These are phyloP conservation scores for Botia almorhae DNA, from an alignment of 2,797 vertebrate species.

Conservation along the genomic window DNA sequence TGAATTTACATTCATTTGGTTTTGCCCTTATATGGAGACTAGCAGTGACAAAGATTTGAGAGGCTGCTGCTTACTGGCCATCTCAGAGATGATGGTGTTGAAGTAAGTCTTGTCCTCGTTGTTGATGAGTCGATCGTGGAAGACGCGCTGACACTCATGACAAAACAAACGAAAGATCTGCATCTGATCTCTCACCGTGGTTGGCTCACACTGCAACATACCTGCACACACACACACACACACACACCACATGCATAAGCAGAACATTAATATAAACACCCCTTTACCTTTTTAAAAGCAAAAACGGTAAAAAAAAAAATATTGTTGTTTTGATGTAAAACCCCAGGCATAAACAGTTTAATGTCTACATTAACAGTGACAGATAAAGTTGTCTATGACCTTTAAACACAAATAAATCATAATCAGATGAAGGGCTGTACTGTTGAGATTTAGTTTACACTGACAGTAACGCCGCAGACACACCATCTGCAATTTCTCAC, in stretches of 20 bases:
- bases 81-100: slow-evolving; percentile 82
- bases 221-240: slow-evolving; percentile 64
- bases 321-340: slow-evolving; percentile 5
- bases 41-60: neutral
- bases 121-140: slow-evolving; percentile 86
- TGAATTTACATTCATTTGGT: neutral
- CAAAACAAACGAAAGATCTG: slow-evolving; percentile 88
- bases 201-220: slow-evolving; percentile 82
- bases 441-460: neutral
- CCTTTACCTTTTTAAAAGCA: neutral
- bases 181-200: slow-evolving; percentile 77
- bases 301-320: neutral
- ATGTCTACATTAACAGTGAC: slow-evolving; percentile 6
- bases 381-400: slow-evolving; percentile 23
- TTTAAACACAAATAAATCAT: slow-evolving; percentile 13
- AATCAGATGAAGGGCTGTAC: slow-evolving; percentile 4
- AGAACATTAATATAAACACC: neutral
- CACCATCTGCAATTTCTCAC: neutral
- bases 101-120: slow-evolving; percentile 86
- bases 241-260: neutral
- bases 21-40: neutral
- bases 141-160: slow-evolving; percentile 86
- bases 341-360: neutral
- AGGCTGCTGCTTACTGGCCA: slow-evolving; percentile 79
- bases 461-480: neutral